These are phyloP conservation scores for Gallinago jamesoni DNA, from an alignment of 2,113 vertebrate species.

Conservation along the genomic window DNA sequence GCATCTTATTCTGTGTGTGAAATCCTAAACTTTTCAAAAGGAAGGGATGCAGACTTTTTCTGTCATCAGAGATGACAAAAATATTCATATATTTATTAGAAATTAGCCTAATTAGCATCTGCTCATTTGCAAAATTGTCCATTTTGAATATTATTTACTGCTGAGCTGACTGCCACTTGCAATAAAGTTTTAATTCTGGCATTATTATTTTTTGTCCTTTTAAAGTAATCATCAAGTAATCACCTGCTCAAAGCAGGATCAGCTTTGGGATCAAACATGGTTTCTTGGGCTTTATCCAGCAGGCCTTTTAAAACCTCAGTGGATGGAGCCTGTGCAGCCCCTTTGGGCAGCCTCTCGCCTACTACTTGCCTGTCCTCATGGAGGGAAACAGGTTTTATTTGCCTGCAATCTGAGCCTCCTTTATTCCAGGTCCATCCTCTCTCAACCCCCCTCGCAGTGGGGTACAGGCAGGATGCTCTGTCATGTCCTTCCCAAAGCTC, in stretches of 20 bases:
- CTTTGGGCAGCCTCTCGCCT: not conserved
- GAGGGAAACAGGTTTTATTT: not conserved
- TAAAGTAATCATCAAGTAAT: not conserved
- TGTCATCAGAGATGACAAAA: not conserved
- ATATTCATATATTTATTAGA: not conserved
- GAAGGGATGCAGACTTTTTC: not conserved
- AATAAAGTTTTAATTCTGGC: not conserved
- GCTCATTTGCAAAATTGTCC: not conserved
- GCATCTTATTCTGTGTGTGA: not conserved
- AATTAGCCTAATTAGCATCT: not conserved
- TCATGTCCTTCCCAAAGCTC: not conserved
- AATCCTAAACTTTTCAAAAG: not conserved
- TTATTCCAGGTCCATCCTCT: not conserved
- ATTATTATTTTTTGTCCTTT: not conserved
- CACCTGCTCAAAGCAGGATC: not conserved
- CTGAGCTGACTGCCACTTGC: not conserved
- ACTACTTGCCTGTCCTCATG: not conserved
- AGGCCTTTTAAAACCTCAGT: not conserved
- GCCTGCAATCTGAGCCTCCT: not conserved
- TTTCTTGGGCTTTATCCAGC: not conserved
- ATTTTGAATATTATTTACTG: not conserved
- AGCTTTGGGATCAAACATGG: not conserved
- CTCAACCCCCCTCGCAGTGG: fast-evolving
- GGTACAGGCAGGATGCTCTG: not conserved
- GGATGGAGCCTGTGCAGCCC: not conserved